phyloP scores from a whole-genome alignment of 2,797 vertebrate genomes.

The Eidolon dupreanum region DNA sequence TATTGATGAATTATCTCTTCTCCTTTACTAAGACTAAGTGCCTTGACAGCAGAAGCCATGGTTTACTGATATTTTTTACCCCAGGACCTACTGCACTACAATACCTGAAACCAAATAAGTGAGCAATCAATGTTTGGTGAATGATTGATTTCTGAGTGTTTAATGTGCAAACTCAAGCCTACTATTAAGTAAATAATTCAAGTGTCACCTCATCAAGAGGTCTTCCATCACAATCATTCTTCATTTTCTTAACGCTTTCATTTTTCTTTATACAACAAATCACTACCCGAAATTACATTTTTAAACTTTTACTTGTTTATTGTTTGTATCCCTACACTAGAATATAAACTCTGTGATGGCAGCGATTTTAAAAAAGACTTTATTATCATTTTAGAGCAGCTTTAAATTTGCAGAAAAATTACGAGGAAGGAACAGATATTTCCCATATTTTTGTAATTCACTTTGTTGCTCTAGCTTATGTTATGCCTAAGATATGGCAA shows the following conservation, averaged over 20 bases:
- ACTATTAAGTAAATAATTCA: slow-evolving; percentile 4
- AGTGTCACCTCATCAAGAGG: neutral
- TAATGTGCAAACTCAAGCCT: neutral
- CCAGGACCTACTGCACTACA: neutral
- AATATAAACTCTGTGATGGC: neutral
- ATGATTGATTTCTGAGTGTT: neutral
- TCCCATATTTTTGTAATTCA: neutral
- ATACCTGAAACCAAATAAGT: neutral
- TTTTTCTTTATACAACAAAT: neutral
- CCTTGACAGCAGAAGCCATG: neutral
- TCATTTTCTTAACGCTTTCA: neutral
- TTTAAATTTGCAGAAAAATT: slow-evolving; percentile 1
- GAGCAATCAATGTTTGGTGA: neutral
- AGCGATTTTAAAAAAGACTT: neutral
- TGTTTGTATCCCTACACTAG: neutral
- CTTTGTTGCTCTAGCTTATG: neutral
- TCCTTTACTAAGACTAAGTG: neutral
- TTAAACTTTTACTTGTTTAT: neutral
- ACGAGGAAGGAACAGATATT: neutral
- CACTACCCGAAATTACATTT: neutral
- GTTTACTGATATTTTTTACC: neutral
- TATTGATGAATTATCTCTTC: neutral
- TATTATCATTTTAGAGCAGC: neutral
- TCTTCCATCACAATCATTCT: neutral
- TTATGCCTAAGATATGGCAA: neutral